phyloP scores from a whole-genome alignment of 2,888 invertebrate species.

The Luffia ferchaultella region DNA sequence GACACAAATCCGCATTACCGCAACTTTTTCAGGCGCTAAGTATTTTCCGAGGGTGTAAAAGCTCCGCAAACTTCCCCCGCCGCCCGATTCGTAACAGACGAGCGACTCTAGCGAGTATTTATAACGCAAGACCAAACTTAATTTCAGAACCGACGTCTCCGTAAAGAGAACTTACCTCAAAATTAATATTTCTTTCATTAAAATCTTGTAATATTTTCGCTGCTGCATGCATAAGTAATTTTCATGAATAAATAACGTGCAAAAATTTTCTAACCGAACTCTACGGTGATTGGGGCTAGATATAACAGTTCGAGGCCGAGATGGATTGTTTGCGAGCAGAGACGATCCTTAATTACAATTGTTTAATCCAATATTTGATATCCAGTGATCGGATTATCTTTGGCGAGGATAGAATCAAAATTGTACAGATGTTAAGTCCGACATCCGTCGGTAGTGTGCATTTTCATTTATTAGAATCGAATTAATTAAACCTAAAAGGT shows the following conservation, averaged over 20 bases:
- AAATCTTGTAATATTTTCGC: slow-evolving; percentile 67
- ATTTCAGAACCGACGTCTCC: slow-evolving; percentile 36
- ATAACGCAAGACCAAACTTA: slow-evolving; percentile 26
- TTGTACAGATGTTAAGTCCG: no score
- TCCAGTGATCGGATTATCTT: slow-evolving; percentile 2
- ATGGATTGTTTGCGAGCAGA: slow-evolving; percentile 9
- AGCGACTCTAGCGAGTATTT: neutral
- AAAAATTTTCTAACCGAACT: slow-evolving; percentile 36
- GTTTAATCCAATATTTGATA: slow-evolving; percentile 19
- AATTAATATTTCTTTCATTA: slow-evolving; percentile 69
- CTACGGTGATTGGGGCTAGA: slow-evolving; percentile 18
- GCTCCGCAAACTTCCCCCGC: slow-evolving; percentile 1
- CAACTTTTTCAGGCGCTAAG: no score
- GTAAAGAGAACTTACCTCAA: slow-evolving; percentile 61
- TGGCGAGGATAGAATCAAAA: no score
- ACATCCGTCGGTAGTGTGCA: no score
- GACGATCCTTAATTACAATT: slow-evolving; percentile 10
- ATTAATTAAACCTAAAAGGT: no score
- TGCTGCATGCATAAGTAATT: slow-evolving; percentile 69
- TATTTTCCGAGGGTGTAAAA: neutral
- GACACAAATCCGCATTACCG: no score
- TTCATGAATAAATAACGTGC: slow-evolving; percentile 58
- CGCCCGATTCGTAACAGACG: no score
- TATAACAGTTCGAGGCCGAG: slow-evolving; percentile 10
- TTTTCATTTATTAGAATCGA: no score